Evolutionary conservation across 2,113 vertebrate genomes (phyloP).

Genomic region (Macrotus californicus): DNA sequence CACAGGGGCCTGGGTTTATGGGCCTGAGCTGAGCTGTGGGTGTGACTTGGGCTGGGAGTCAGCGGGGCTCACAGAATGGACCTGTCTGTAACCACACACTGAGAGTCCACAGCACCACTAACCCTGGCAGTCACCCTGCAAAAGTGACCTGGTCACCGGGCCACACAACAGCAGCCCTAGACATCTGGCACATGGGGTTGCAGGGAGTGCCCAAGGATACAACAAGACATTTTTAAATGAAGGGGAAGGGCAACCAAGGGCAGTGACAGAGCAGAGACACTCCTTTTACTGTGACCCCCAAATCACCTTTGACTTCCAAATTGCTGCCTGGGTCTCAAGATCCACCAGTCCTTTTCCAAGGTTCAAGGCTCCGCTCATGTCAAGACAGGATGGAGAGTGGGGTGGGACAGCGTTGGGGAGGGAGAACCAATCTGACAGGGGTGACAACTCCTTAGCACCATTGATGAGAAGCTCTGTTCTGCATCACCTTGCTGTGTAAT

Average conservation of each 20-base stretch:
- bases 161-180: not conserved
- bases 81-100: not conserved
- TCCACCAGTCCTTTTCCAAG: not conserved
- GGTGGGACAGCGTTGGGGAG: not conserved
- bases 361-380: not conserved
- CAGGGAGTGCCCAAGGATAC: not conserved
- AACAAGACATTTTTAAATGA: not conserved
- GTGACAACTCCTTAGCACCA: constrained; percentile 76
- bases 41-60: not conserved
- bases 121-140: not conserved
- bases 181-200: not conserved
- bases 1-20: fast-evolving
- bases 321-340: not conserved
- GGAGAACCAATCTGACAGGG: constrained; percentile 53
- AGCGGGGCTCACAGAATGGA: not conserved
- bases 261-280: not conserved
- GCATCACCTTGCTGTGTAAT: constrained; percentile 78
- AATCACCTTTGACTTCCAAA: not conserved
- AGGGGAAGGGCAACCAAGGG: not conserved
- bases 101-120: not conserved
- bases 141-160: not conserved
- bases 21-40: not conserved
- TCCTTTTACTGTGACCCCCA: not conserved
- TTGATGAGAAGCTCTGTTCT: constrained; percentile 86
- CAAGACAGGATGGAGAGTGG: not conserved